Evolutionary conservation across 2,113 vertebrate species (phyloP), one percentile per base, ranked within the genome.

Genomic region (Plecotus auritus): DNA sequence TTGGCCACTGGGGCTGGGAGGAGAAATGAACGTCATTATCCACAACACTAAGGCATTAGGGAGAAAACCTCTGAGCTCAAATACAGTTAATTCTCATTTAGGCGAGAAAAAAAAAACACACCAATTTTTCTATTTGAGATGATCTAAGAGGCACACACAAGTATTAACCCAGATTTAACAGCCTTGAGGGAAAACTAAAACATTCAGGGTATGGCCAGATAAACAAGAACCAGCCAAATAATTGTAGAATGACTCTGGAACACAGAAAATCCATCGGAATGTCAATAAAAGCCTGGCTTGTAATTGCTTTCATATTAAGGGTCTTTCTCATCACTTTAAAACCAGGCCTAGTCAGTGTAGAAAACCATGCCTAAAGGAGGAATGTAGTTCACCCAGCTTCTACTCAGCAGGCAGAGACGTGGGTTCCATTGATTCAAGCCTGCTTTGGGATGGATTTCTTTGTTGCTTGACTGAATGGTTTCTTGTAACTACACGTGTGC

Each of bases 151-250:
- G 42, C 80, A 93, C 90, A 84, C 83, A 94, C 0, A 66, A 93
- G 59, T 77, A 88, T 94, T 96, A 96, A 87, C 96, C 95, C 97
- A 93, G 81, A 93, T 95, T 95, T 74, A 96, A 88, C 37, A 93
- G 90, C 72, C 96, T 95, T 72, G 80, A 59, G 76, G 94, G 93
- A 85, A 56, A 95, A 81, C 76, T 93, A 70, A 93, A 78, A 82
- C 92, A 92, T 35, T 78, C 95, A 88, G 92, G 32, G 67, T 93
- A 96, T 0, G 90, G 92, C 76, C 66, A 67, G 90, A 94, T 72
- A 88, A 93, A 95, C 61, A 96, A 81, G 92, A 64, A 7, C 40
- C 88, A 7, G 5, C 64, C 67, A 88, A 72, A 90, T 4, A 5
- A 5, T 1, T 28, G 77, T 85, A 18, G 82, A 95, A 40, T 37